Evolutionary conservation across 2,797 vertebrate genomes (phyloP), one percentile per base, ranked within the genome.

Genomic region (Phrynocephalus forsythii): DNA sequence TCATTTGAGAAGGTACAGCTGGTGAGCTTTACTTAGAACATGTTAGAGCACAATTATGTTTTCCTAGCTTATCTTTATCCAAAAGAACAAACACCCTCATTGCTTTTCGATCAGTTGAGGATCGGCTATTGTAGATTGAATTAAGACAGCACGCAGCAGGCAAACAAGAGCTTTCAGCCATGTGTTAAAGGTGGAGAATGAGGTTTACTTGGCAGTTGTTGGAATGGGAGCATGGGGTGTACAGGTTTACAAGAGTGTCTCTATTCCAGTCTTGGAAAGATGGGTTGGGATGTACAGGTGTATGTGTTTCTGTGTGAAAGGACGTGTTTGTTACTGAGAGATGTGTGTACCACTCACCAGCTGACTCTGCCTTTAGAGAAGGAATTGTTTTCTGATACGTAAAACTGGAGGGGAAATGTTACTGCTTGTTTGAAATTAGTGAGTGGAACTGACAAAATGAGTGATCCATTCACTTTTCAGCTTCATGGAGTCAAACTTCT

Each of bases 41-140:
- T 56, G 50, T 83, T 79, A 56, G 38, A 63, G 18, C 50, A 60
- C 50, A 78, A 71, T 69, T 69, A 33, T 83, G 30, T 71, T 71
- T 83, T 68, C 48, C 63, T 63, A 44, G 72, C 44, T 77, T 83
- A 44, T 82, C 80, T 82, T 82, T 81, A 76, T 83, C 75, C 63
- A 52, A 87, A 83, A 44, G n/a, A 69, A 87, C 48, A 16, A 69
- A 77, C 48, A 30, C 30, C 44, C 66, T 71, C 68, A 56, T 79
- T 71, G 81, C 24, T 87, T 87, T 83, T 83, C 24, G 44, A 78
- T 63, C 75, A 78, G 24, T 87, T 77, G 63, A 68, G 81, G 73
- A 48, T 18, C 63, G 73, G 33, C 80, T 77, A 33, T 68, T 77
- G 72, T 76, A 82, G 66, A 83, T 28, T 75, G 81, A 82, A 87